Evolutionary conservation across 2,888 invertebrate genomes (phyloP).

Genomic region (Trissolcus brochymenae): DNA sequence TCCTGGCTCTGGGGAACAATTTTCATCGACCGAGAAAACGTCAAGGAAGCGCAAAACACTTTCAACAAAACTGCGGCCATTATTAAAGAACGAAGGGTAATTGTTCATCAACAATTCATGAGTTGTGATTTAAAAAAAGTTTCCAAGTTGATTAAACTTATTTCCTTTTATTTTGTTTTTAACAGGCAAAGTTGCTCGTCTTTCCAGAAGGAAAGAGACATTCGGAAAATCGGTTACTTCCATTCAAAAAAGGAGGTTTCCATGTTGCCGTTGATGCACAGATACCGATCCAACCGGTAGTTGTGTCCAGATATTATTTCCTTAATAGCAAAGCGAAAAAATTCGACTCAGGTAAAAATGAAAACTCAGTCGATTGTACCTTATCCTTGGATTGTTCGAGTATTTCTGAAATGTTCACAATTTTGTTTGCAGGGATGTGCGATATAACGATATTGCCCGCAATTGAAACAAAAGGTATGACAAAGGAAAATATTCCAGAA

Average conservation of each 20-base stretch:
- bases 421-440: slow-evolving; percentile 80
- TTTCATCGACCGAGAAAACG: slow-evolving; percentile 88
- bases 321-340: slow-evolving; percentile 80
- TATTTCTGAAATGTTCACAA: not conserved
- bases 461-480: slow-evolving; percentile 82
- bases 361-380: not conserved
- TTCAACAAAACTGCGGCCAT: slow-evolving; percentile 85
- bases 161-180: too few species aligned
- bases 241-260: slow-evolving; percentile 97
- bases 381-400: not conserved
- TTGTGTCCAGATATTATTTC: slow-evolving; percentile 89
- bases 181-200: slow-evolving; percentile 85
- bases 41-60: slow-evolving; percentile 83
- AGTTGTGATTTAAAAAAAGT: slow-evolving; percentile 26
- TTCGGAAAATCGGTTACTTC: slow-evolving; percentile 85
- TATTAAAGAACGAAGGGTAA: slow-evolving; percentile 82
- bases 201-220: slow-evolving; percentile 96
- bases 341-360: slow-evolving; percentile 81
- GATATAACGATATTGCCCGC: slow-evolving; percentile 85
- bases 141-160: too few species aligned
- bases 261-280: slow-evolving; percentile 91
- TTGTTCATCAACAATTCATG: slow-evolving; percentile 17
- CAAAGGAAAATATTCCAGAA: slow-evolving; percentile 80
- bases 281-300: slow-evolving; percentile 92
- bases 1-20: slow-evolving; percentile 93